Percentiles rank a stretch among this genome's conserved stretches.
Evolutionary conservation across 2,797 vertebrate species (phyloP).

Genomic region (Bradypus variegatus): DNA sequence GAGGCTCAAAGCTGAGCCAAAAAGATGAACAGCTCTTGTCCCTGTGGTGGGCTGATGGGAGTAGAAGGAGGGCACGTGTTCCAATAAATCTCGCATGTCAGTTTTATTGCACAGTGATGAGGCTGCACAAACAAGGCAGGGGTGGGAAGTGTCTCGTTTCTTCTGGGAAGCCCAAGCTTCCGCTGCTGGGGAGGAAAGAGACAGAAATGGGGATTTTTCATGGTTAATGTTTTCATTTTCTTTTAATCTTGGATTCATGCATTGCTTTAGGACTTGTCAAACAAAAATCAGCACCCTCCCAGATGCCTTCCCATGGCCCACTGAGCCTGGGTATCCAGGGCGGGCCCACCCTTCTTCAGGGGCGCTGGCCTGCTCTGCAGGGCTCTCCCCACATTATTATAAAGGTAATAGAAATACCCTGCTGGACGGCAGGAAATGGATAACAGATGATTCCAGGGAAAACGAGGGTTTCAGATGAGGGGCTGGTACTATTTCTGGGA

Average conservation of each 20-base stretch:
- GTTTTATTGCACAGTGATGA: not conserved
- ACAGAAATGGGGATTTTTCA: not conserved
- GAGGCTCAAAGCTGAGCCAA: not conserved
- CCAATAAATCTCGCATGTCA: conserved; percentile 4
- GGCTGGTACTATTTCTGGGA: not conserved
- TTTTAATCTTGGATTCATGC: not conserved
- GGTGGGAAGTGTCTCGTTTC: accelerated
- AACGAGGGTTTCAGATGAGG: not conserved
- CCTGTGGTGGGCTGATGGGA: not conserved
- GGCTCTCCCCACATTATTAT: not conserved
- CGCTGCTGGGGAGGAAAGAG: not conserved
- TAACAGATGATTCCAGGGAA: not conserved
- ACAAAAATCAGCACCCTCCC: not conserved
- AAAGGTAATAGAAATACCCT: not conserved
- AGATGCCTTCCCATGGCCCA: not conserved
- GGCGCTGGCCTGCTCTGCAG: accelerated
- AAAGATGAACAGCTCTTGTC: conserved; percentile 4
- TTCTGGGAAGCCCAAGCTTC: not conserved
- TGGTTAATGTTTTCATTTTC: not conserved
- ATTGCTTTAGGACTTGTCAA: not conserved
- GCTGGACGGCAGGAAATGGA: not conserved
- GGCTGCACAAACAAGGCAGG: accelerated
- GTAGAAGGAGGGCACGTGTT: not conserved
- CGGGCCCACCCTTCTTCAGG: not conserved
- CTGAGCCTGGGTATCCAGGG: not conserved